Conservation (phyloP, 2,113 vertebrate species). For the Halichoerus grypus region DNA sequence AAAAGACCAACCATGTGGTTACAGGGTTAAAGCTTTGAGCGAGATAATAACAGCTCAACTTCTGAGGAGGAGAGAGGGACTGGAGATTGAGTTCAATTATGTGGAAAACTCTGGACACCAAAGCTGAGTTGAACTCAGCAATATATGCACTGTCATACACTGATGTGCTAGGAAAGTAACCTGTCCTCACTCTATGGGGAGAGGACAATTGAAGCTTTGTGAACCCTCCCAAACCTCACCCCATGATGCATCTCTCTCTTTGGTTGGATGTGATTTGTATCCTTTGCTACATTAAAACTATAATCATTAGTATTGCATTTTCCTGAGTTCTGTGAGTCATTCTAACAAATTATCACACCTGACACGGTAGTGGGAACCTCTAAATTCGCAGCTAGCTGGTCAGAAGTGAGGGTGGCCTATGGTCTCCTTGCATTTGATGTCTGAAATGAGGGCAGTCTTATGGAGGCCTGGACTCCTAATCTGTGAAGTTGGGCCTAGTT, state of each 20-base stretch:
- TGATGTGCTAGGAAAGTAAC: neutral
- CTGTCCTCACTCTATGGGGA: neutral
- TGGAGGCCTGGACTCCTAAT: neutral
- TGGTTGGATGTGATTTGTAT: neutral
- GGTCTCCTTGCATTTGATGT: neutral
- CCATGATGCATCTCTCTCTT: neutral
- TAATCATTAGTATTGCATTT: neutral
- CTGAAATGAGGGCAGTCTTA: neutral
- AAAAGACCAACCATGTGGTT: neutral
- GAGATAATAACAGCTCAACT: neutral
- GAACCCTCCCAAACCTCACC: neutral
- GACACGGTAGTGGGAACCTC: neutral
- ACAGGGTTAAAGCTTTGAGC: neutral
- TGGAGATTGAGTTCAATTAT: neutral
- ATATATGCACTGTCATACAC: neutral
- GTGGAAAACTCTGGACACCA: neutral
- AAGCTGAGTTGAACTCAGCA: neutral
- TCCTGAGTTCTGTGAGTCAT: neutral
- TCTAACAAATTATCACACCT: slow-evolving; percentile 6
- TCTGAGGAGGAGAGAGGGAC: neutral
- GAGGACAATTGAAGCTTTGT: neutral
- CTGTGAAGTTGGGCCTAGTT: neutral
- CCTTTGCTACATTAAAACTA: neutral
- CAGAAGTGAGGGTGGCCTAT: neutral
- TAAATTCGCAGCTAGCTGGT: neutral